These are phyloP conservation scores for Drosophila eugracilis DNA, from an alignment of 1,140 invertebrate species.

Conservation along the genomic window DNA sequence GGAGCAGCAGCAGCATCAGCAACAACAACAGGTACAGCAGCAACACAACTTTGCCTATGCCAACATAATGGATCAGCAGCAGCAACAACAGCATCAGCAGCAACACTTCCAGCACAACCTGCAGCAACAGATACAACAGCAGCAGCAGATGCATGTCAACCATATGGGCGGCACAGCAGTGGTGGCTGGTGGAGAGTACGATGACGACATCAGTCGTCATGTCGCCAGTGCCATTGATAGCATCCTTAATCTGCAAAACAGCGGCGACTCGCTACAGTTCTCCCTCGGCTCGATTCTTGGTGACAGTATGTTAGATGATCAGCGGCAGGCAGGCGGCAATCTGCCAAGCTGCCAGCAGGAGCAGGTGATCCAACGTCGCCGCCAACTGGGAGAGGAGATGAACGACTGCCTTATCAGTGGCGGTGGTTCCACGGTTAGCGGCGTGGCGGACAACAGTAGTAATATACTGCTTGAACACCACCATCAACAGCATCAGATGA, in stretches of 20 bases:
- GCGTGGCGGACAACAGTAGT: slow-evolving; percentile 59
- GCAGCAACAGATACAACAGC: slow-evolving; percentile 69
- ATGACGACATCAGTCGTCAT: slow-evolving; percentile 90
- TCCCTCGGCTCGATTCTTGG: slow-evolving; percentile 79
- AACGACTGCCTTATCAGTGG: slow-evolving; percentile 83
- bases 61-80: slow-evolving; percentile 63
- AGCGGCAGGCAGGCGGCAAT: slow-evolving; percentile 62
- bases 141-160: slow-evolving; percentile 74
- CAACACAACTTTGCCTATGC: slow-evolving; percentile 67
- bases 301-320: slow-evolving; percentile 79
- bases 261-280: slow-evolving; percentile 80
- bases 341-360: slow-evolving; percentile 75
- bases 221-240: slow-evolving; percentile 92
- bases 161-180: slow-evolving; percentile 53
- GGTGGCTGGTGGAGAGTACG: slow-evolving; percentile 77
- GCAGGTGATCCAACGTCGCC: slow-evolving; percentile 53
- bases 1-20: slow-evolving; percentile 70
- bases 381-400: slow-evolving; percentile 77
- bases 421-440: slow-evolving; percentile 40
- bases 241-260: slow-evolving; percentile 89
- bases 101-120: slow-evolving; percentile 64
- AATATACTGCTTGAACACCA: slow-evolving; percentile 60
- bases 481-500: slow-evolving; percentile 65
- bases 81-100: slow-evolving; percentile 58
- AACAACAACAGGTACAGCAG: slow-evolving; percentile 61